Evolutionary conservation across 2,888 invertebrate genomes (phyloP).

Genomic region (Cheilosia pagana): DNA sequence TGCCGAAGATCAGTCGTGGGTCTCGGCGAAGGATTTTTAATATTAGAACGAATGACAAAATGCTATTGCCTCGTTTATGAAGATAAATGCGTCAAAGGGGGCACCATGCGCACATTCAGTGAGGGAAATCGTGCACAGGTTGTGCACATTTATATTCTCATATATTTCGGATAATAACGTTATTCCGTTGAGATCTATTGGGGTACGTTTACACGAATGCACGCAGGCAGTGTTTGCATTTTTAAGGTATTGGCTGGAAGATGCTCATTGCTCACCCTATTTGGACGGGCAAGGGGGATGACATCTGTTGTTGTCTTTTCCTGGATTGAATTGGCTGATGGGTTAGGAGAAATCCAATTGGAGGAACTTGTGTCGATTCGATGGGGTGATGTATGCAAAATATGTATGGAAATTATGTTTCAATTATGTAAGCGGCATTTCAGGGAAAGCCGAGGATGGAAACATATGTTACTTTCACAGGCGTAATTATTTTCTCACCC

Average conservation of each 20-base stretch:
- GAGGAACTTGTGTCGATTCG: slow-evolving; percentile 58
- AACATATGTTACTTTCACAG: slow-evolving; percentile 37
- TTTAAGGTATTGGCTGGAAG: slow-evolving; percentile 45
- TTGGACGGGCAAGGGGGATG: slow-evolving; percentile 39
- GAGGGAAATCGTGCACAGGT: slow-evolving; percentile 62
- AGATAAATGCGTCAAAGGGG: slow-evolving; percentile 70
- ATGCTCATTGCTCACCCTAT: slow-evolving; percentile 60
- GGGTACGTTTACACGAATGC: slow-evolving; percentile 42
- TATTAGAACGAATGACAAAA: slow-evolving; percentile 70
- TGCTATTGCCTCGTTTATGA: slow-evolving; percentile 69
- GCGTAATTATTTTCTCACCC: not conserved
- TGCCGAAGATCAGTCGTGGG: slow-evolving; percentile 67
- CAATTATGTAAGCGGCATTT: slow-evolving; percentile 57
- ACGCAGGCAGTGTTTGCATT: slow-evolving; percentile 66
- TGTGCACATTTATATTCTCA: slow-evolving; percentile 67
- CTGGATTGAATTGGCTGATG: slow-evolving; percentile 49
- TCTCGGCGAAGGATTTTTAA: slow-evolving; percentile 64
- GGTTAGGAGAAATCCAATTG: slow-evolving; percentile 21
- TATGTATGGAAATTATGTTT: slow-evolving; percentile 67
- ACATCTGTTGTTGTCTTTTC: slow-evolving; percentile 66
- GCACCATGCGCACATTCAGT: slow-evolving; percentile 52
- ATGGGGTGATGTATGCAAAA: slow-evolving; percentile 72
- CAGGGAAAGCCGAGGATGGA: not conserved
- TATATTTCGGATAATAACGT: slow-evolving; percentile 66
- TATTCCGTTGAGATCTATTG: slow-evolving; percentile 63